Evolutionary conservation across 2,888 invertebrate species (phyloP).

Genomic region (Lycocerus yunnanus): DNA sequence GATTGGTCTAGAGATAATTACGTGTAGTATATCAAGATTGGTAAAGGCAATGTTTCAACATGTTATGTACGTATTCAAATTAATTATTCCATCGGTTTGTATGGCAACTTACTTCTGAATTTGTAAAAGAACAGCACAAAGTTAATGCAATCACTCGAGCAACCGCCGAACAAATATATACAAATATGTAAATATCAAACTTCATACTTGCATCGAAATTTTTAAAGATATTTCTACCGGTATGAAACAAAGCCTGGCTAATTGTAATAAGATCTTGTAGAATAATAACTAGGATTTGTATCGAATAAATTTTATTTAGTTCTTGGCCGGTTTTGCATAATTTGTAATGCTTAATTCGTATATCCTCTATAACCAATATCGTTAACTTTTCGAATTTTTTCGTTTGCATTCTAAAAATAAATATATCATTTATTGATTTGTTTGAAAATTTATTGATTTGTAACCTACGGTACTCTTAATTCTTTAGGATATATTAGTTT

Average conservation of each 20-base stretch:
- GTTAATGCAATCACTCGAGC: not conserved
- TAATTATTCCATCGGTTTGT: no score
- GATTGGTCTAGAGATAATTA: no score
- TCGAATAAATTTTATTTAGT: not conserved
- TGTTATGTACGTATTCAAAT: no score
- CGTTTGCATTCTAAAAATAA: not conserved
- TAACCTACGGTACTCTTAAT: not conserved
- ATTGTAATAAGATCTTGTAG: not conserved
- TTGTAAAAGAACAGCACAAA: not conserved
- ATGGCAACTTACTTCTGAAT: not conserved
- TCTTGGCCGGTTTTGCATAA: not conserved
- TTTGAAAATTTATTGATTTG: not conserved
- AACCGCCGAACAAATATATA: not conserved
- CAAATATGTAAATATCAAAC: not conserved
- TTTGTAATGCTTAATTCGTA: not conserved
- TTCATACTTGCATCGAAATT: not conserved
- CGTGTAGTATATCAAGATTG: no score
- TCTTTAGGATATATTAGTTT: not conserved
- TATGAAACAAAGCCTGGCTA: not conserved
- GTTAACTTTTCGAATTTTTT: not conserved
- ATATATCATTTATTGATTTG: no score
- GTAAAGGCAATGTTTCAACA: no score
- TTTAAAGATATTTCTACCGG: not conserved
- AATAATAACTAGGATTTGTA: not conserved
- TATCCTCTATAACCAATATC: not conserved